Percentiles rank a stretch among this genome's conserved stretches.
phyloP scores from a whole-genome alignment of 1,140 invertebrate genomes.

The Pomphorhynchus laevis region DNA sequence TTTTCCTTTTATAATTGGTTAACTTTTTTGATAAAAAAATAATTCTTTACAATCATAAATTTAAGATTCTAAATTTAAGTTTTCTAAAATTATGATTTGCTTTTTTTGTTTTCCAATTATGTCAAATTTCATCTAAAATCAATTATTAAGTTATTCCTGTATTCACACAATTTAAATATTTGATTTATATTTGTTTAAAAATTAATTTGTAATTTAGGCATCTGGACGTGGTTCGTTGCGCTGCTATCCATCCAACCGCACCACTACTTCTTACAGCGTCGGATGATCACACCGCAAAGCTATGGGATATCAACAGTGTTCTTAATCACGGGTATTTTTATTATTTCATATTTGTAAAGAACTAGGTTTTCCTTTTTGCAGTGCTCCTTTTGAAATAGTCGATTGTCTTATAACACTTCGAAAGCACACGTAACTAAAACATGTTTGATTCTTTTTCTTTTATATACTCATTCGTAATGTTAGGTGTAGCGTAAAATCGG shows the following conservation, averaged over 20 bases:
- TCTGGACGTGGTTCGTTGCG: slow-evolving; percentile 69
- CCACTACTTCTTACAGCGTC: slow-evolving; percentile 80
- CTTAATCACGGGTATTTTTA: slow-evolving; percentile 49
- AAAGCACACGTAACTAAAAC: slow-evolving; percentile 1
- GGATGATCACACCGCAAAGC: slow-evolving; percentile 84
- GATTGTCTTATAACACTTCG: slow-evolving; percentile 8
- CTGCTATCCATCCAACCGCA: slow-evolving; percentile 86
- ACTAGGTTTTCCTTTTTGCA: not conserved
- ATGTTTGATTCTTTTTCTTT: no score
- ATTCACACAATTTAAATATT: not conserved
- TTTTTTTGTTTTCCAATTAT: no score
- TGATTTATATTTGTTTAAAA: no score
- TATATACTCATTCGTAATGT: no score
- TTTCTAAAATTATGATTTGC: not conserved
- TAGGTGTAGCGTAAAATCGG: no score
- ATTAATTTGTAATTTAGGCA: slow-evolving; percentile 30
- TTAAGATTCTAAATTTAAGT: no score
- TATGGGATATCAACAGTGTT: slow-evolving; percentile 84
- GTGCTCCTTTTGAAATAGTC: slow-evolving; percentile 2
- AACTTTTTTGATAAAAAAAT: no score
- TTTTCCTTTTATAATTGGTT: no score
- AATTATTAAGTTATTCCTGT: no score
- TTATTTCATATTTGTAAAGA: not conserved
- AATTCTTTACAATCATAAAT: no score
- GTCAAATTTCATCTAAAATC: no score